phyloP scores from a whole-genome alignment of 2,113 vertebrate genomes.

The Forbesichthys agassizii region DNA sequence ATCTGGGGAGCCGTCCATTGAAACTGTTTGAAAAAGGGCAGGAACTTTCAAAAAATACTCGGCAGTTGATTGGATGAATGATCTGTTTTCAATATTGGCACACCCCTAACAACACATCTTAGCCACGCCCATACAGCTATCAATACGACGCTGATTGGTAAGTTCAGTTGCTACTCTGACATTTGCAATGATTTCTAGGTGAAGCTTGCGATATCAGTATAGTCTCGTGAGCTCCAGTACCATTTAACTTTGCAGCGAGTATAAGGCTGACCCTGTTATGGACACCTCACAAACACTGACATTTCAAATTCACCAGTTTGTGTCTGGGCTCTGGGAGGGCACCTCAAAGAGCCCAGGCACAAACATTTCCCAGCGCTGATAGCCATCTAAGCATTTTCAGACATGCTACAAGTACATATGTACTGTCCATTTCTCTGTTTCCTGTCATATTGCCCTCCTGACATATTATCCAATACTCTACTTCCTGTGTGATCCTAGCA shows the following conservation, averaged over 20 bases:
- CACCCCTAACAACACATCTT: too few relatives aligned
- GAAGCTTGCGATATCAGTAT: too few relatives aligned
- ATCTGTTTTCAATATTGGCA: too few relatives aligned
- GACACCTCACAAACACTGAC: constrained; percentile 15
- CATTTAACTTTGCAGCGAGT: background rate
- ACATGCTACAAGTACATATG: constrained; percentile 24
- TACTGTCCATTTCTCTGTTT: constrained; percentile 16
- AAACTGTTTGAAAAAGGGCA: too few relatives aligned
- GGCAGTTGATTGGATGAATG: too few relatives aligned
- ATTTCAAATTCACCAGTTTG: constrained; percentile 7
- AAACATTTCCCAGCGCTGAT: constrained; percentile 42
- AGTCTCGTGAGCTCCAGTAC: too few relatives aligned
- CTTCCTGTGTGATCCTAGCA: constrained; percentile 23
- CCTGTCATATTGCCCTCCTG: constrained; percentile 25
- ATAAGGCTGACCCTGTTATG: constrained; percentile 16
- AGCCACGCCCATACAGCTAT: too few relatives aligned
- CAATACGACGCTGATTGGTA: too few relatives aligned
- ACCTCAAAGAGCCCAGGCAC: background rate
- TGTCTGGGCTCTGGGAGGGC: background rate
- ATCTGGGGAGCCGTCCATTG: too few relatives aligned
- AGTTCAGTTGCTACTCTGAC: too few relatives aligned
- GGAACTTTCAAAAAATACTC: too few relatives aligned
- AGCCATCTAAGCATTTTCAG: constrained; percentile 48
- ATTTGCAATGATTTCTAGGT: too few relatives aligned
- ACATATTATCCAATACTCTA: constrained; percentile 45